Base-by-base conservation (phyloP, 2,797 vertebrate genomes). In the Dendrocincla fuliginosa region DNA sequence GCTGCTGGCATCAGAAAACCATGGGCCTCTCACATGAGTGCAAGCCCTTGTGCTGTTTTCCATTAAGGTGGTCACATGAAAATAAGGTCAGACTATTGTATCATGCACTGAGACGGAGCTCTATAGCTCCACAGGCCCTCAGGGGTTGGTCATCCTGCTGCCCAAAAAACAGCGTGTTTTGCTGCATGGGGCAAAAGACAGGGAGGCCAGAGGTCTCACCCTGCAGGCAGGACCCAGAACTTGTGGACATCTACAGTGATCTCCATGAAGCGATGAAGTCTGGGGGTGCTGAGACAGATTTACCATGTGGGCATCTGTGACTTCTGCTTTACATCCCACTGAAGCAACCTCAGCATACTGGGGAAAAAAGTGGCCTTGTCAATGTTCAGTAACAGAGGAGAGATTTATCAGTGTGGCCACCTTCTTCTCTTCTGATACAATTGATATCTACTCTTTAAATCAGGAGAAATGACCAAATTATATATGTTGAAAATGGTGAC, bases 371-470 rank as follows among this genome's bases (percentile, higher is more conserved):
- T 4, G 20, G 27, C 33, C 44, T 70, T 63, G 47, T 57, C 61
- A 39, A 87, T 80, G 56, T 67, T 53, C 19, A 52, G 60, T 70
- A 65, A 33, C 0, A 1, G 67, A 50, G 47, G 24, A 86, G 53
- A 88, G 52, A 85, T 83, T 89, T 92, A 77, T 60, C 42, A 57
- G 28, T 39, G 67, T 60, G 63, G 32, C 16, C 44, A 50, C 8
- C 17, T 57, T 73, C 42, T 91, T 67, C 9, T 60, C 41, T 52
- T 87, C 8, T 8, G 13, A 71, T 50, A 57, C 24, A 24, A 68
- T 42, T 70, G 85, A 49, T 60, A 64, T 57, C 91, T 89, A 49
- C 68, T 93, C 52, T 92, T 44, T 63, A 89, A 77, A 91, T 59
- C 19, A 44, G 46, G 16, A 70, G 28, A 75, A 93, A 77, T 68